Base-by-base conservation (phyloP, 2,888 invertebrate genomes). In the Rhamnusium bicolor region DNA sequence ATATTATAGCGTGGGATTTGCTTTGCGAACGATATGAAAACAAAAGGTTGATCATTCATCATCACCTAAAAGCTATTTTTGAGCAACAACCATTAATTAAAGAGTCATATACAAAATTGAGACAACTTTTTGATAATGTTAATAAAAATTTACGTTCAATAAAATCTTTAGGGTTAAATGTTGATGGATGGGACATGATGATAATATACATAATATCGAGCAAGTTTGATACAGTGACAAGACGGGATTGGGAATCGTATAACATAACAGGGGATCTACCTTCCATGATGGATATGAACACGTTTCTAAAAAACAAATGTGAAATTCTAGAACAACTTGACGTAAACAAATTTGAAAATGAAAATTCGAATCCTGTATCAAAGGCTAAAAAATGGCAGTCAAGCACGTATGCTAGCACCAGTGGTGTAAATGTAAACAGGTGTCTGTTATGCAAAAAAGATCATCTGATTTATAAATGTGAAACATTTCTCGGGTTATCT, bases 161-260 rank as follows among this genome's bases (percentile, higher is more conserved):
- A 16, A 12, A 49, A 14, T 16, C 66, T 0, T 24, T 71, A n/a
- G 60, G 58, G 2, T 1, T 40, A 40, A 16, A 19, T 1, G 46
- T 19, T 0, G 49, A 65, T 27, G n/a, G 8, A 16, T 71, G 66
- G 66, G 71, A 67, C 10, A 21, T 32, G 27, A 14, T 72, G 12
- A 10, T 72, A 7, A 61, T 62, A n/a, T 68, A 68, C 21, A 71
- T 71, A 10, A 19, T 71, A 21, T 14, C 24, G 6, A 67, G 16
- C 21, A 72, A 72, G 56, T 72, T 72, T 46, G 72, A 72, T 56
- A 14, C 53, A 2, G 46, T 40, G 1, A 72, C 72, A 8, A 18
- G 54, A 2, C 24, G 62, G 7, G 69, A 69, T 14, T 72, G 72
- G 72, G 72, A 72, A 32, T 58, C 14, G 8, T 27, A 21, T 24